Conservation (phyloP, 2,888 invertebrate genomes). For the Phoenoteleia sp. region DNA sequence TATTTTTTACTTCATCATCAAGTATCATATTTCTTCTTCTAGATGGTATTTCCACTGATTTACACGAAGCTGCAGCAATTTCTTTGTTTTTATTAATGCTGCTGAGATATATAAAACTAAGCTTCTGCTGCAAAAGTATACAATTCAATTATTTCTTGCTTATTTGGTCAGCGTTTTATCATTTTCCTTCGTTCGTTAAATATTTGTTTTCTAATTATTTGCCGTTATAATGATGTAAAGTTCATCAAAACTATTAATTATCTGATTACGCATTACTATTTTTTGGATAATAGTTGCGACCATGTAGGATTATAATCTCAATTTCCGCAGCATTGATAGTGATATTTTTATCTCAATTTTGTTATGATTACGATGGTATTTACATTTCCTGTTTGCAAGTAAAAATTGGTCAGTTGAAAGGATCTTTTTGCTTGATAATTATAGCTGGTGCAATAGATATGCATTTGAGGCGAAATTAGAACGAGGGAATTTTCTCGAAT, state of each 20-base stretch:
- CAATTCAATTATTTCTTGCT: no score
- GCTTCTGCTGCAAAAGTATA: no score
- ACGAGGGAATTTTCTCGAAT: background rate
- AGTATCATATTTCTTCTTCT: no score
- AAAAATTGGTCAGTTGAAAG: slow-evolving; percentile 33
- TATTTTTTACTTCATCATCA: no score
- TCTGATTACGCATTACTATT: slow-evolving; percentile 53
- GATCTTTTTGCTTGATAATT: slow-evolving; percentile 18
- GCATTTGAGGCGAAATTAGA: slow-evolving; percentile 8
- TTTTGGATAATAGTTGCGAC: slow-evolving; percentile 41
- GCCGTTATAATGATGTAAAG: slow-evolving; percentile 48
- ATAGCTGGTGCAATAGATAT: slow-evolving; percentile 29
- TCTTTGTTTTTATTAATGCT: no score
- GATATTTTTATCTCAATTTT: slow-evolving; percentile 49
- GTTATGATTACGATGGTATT: slow-evolving; percentile 27
- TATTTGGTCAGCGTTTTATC: background rate
- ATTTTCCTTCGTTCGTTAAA: background rate
- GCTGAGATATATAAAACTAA: no score
- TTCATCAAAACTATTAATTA: slow-evolving; percentile 37
- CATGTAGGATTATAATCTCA: slow-evolving; percentile 46
- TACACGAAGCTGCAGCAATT: no score
- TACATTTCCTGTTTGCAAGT: slow-evolving; percentile 37
- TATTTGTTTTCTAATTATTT: background rate
- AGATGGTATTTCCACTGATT: no score
- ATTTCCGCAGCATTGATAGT: slow-evolving; percentile 41